Evolutionary conservation across 2,888 invertebrate species (phyloP).

Genomic region (Antitype chi): DNA sequence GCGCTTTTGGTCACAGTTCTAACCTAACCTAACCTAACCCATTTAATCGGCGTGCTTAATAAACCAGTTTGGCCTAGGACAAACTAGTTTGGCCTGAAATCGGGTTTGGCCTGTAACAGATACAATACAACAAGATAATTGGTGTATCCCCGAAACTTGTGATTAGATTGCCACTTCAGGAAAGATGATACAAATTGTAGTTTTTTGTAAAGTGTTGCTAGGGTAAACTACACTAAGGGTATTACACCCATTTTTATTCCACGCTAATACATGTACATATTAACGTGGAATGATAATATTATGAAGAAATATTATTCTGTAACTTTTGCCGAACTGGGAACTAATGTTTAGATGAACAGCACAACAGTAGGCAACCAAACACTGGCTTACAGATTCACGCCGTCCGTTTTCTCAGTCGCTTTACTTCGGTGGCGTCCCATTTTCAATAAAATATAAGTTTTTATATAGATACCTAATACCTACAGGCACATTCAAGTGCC

Average conservation of each 20-base stretch:
- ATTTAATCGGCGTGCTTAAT: too few species aligned
- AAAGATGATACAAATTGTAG: neutral
- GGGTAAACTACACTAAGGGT: too few species aligned
- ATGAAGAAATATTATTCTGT: neutral
- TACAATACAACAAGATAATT: neutral
- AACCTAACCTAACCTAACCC: too few species aligned
- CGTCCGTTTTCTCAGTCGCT: neutral
- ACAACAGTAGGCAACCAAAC: neutral
- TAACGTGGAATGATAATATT: too few species aligned
- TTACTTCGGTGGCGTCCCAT: slow-evolving; percentile 33
- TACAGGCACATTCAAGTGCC: neutral
- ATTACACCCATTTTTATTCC: too few species aligned
- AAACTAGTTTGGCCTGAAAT: too few species aligned
- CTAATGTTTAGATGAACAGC: neutral
- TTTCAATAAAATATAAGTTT: slow-evolving; percentile 2
- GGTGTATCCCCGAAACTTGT: neutral
- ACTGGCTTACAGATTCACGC: slow-evolving; percentile 37
- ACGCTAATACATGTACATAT: too few species aligned
- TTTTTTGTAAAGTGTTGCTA: neutral
- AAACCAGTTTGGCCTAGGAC: too few species aligned
- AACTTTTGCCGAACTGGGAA: neutral
- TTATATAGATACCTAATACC: neutral
- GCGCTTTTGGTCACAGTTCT: too few species aligned
- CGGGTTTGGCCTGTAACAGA: too few species aligned
- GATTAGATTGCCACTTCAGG: neutral